These are phyloP conservation scores for Endotricha flammealis DNA, from an alignment of 2,888 invertebrate genomes.

Conservation along the genomic window DNA sequence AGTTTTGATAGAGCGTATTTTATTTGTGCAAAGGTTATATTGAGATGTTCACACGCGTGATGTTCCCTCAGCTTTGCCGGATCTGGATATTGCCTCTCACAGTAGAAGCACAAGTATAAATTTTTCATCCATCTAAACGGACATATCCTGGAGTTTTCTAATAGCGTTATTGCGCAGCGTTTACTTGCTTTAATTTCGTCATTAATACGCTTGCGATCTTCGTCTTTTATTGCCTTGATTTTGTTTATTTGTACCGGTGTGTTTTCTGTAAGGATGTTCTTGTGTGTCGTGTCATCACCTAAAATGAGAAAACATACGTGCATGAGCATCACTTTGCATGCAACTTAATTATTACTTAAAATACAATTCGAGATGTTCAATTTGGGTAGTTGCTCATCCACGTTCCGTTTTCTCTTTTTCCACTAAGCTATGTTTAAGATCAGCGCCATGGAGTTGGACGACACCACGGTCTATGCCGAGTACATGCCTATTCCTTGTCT, in stretches of 20 bases:
- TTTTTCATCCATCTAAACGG: slow-evolving; percentile 67
- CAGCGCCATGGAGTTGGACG: too few species aligned
- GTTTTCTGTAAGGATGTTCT: slow-evolving; percentile 1
- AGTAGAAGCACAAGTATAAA: slow-evolving; percentile 57
- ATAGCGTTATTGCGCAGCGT: slow-evolving; percentile 41
- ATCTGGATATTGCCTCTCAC: slow-evolving; percentile 48
- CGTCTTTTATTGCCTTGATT: slow-evolving; percentile 13
- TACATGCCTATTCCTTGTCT: too few species aligned
- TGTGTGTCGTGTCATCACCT: slow-evolving; percentile 44
- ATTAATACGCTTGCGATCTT: slow-evolving; percentile 15
- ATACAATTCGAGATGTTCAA: background rate
- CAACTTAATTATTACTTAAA: slow-evolving; percentile 10
- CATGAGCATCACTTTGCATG: slow-evolving; percentile 32
- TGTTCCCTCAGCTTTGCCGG: slow-evolving; percentile 47
- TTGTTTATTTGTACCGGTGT: slow-evolving; percentile 16
- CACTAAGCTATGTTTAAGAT: too few species aligned
- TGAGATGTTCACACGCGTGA: slow-evolving; percentile 31
- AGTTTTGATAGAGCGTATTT: slow-evolving; percentile 41
- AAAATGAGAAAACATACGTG: slow-evolving; percentile 56
- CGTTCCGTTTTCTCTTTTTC: slow-evolving; percentile 19
- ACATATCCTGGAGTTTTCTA: slow-evolving; percentile 54
- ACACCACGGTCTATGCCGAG: too few species aligned
- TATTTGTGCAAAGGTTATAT: slow-evolving; percentile 29
- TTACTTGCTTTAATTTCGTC: slow-evolving; percentile 45
- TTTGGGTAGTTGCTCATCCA: slow-evolving; percentile 1